Base-by-base conservation (phyloP, 2,888 invertebrate genomes). In the Scelioninae gen. 2 region DNA sequence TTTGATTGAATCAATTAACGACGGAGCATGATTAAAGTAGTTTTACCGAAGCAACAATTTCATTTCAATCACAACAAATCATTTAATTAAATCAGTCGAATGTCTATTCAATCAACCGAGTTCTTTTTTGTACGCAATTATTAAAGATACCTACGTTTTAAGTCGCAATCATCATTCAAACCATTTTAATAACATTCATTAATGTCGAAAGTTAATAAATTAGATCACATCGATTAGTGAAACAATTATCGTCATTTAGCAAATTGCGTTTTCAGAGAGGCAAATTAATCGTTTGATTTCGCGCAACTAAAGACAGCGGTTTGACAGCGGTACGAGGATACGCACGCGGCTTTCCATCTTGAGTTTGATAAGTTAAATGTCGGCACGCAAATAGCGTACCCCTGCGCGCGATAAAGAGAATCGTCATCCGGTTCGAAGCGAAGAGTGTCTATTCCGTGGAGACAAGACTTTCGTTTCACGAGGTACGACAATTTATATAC, bases 381-480 rank as follows among this genome's bases (percentile, higher is more conserved):
- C 48, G 48, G 57, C 61, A 55, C 57, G 60, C 55, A 73, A 73
- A 73, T 31, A 67, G 67, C 61, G 22, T 28, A 28, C 41, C 50
- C 61, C 45, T 22, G 48, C 46, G 48, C 46, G 57, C 52, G 67
- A 71, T 67, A 57, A 60, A 61, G 63, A 52, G 50, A 74, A 67
- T 61, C 61, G 67, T 61, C 70, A 61, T 65, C 65, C 74, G 74
- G 74, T 67, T 61, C 48, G 53, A 33, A 50, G 58, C 37, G 53
- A 64, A 64, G 71, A 74, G 60, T 71, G 75, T 63, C 75, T 69
- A 41, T 65, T 60, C 73, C 70, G 76, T 61, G 76, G 76, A 77
- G 74, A 74, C 72, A 68, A 68, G 64, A 72, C 72, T 65, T 69
- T 69, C 72, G 75, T 75, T 72, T 75, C 75, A 61, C 65, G 46